Evolutionary conservation across 2,797 vertebrate genomes (phyloP).

Genomic region (Hylomyscus alleni): DNA sequence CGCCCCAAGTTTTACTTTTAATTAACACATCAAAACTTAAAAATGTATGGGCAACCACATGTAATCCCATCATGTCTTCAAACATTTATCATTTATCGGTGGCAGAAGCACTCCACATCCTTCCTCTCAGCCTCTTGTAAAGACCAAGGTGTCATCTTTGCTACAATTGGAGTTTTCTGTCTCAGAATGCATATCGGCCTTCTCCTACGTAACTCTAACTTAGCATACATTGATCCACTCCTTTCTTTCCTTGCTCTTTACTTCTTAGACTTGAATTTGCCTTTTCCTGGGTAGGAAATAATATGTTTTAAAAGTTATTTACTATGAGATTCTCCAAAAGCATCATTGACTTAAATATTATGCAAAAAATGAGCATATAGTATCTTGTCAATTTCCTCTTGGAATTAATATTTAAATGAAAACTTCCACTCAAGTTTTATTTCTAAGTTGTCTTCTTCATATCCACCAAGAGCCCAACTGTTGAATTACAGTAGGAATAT

Average conservation of each 20-base stretch:
- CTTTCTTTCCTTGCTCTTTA: neutral
- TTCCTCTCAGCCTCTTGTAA: neutral
- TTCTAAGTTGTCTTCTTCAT: constrained; percentile 29
- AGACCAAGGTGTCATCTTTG: neutral
- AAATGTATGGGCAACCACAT: neutral
- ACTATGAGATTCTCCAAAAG: constrained; percentile 56
- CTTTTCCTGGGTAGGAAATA: neutral
- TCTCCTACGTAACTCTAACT: neutral
- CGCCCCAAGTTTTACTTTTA: neutral
- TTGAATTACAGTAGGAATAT: neutral
- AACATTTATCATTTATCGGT: neutral
- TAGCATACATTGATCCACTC: neutral
- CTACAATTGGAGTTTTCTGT: neutral
- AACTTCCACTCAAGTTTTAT: constrained; percentile 28
- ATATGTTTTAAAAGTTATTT: constrained; percentile 9
- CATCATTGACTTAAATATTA: constrained; percentile 38
- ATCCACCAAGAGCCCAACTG: neutral
- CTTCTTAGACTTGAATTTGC: constrained; percentile 20
- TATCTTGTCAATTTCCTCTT: neutral
- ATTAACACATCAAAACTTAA: neutral
- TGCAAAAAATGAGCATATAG: neutral
- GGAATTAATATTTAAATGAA: constrained; percentile 54
- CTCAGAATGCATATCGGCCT: neutral
- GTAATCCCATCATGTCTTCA: neutral
- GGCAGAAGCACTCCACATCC: neutral